Percentiles rank a stretch among this genome's conserved stretches.
Conservation (phyloP, 1,140 invertebrate species). For the Meloidogyne exigua region DNA sequence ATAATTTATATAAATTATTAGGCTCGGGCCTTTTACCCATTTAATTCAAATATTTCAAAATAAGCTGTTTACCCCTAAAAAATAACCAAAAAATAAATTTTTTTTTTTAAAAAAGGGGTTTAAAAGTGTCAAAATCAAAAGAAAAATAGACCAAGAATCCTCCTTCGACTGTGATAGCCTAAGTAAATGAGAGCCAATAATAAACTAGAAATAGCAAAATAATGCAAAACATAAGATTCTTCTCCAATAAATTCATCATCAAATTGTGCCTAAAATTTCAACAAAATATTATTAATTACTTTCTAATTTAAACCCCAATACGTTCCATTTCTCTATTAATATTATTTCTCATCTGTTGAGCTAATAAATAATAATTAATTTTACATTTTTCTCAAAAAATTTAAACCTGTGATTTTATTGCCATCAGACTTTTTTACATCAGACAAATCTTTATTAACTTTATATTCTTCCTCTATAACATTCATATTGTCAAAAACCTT, state of each 20-base stretch:
- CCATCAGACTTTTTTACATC: neutral
- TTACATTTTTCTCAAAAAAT: neutral
- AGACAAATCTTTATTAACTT: neutral
- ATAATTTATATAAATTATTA: no score
- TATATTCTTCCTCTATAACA: neutral
- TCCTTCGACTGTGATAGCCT: neutral
- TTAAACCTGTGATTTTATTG: neutral
- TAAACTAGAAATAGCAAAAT: neutral
- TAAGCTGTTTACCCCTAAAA: no score
- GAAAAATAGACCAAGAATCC: neutral
- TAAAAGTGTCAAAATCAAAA: no score
- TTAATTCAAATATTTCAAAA: no score
- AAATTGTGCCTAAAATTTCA: neutral
- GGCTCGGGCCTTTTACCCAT: no score
- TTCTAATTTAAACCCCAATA: neutral
- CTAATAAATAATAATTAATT: no score
- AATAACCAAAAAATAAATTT: no score
- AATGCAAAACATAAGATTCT: neutral
- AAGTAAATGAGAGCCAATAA: neutral
- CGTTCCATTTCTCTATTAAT: neutral
- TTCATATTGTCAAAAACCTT: neutral
- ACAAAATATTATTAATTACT: neutral
- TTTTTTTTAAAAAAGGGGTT: no score
- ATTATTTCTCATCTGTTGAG: neutral
- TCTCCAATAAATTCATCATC: slow-evolving; percentile 4